Conservation (phyloP, 2,888 invertebrate species). For the Dynastes tityus region DNA sequence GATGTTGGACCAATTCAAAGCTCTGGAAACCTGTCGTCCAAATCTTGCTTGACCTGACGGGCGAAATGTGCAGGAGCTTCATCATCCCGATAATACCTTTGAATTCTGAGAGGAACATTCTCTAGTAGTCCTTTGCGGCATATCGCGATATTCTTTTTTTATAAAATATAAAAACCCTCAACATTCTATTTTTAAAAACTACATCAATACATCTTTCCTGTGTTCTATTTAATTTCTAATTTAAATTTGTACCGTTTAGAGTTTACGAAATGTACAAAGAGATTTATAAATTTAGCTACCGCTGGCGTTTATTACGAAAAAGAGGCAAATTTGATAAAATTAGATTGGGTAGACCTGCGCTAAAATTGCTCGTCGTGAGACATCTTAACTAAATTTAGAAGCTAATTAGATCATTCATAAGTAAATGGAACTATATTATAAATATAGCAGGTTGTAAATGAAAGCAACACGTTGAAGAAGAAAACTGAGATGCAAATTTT, state of each 20-base stretch:
- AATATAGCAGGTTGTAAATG: no score
- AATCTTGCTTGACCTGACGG: no score
- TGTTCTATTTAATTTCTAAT: background rate
- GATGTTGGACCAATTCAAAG: no score
- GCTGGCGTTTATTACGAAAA: constrained; percentile 13
- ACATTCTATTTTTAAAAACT: background rate
- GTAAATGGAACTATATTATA: background rate
- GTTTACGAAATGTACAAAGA: constrained; percentile 22
- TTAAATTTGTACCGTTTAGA: background rate
- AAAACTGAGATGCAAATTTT: no score
- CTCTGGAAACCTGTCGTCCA: no score
- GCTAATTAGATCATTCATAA: constrained; percentile 27
- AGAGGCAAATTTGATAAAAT: constrained; percentile 7
- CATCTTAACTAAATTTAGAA: constrained; percentile 10
- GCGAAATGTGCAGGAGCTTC: no score
- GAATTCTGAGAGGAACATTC: no score
- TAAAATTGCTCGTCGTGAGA: constrained; percentile 20
- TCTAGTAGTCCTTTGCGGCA: no score
- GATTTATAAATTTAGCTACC: background rate
- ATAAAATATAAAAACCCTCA: background rate
- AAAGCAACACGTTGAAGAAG: no score
- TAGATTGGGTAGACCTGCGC: constrained; percentile 14
- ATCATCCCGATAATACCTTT: no score
- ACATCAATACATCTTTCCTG: no score
- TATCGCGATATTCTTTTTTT: no score